These are phyloP conservation scores for Dasypogon diadema DNA, from an alignment of 2,888 invertebrate species.

Conservation along the genomic window DNA sequence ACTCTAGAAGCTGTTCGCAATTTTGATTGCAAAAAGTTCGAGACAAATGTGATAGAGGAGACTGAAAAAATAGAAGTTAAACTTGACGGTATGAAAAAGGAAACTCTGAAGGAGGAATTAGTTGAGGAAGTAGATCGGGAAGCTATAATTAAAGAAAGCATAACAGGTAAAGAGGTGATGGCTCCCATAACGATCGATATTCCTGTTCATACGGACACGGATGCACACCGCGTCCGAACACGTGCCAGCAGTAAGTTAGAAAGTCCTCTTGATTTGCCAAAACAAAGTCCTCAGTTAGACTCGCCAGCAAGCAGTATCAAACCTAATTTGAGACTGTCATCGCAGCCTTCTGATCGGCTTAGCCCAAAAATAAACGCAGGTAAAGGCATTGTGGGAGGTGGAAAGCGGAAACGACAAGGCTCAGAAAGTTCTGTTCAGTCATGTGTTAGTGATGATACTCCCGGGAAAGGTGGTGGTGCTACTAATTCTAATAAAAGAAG, in stretches of 20 bases:
- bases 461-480: constrained; percentile 67
- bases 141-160: constrained; percentile 54
- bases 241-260: constrained; percentile 77
- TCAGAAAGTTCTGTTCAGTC: constrained; percentile 81
- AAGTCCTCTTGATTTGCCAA: constrained; percentile 74
- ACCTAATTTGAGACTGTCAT: constrained; percentile 58
- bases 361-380: constrained; percentile 62
- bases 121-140: background rate
- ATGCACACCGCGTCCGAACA: constrained; percentile 73
- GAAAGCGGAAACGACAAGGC: constrained; percentile 82
- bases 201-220: constrained; percentile 71
- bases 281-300: constrained; percentile 68
- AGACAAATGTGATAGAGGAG: constrained; percentile 49
- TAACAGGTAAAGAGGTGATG: constrained; percentile 69
- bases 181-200: constrained; percentile 89
- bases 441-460: constrained; percentile 72
- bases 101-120: constrained; percentile 57
- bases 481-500: constrained; percentile 63
- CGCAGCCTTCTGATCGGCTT: constrained; percentile 58
- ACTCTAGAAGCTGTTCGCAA: background rate
- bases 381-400: constrained; percentile 62
- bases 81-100: constrained; percentile 50
- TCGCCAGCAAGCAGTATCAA: constrained; percentile 60
- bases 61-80: constrained; percentile 13
- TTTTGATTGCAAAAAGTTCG: constrained; percentile 31